These are phyloP conservation scores for Spea multiplicata DNA, from an alignment of 2,113 vertebrate species.

Conservation along the genomic window DNA sequence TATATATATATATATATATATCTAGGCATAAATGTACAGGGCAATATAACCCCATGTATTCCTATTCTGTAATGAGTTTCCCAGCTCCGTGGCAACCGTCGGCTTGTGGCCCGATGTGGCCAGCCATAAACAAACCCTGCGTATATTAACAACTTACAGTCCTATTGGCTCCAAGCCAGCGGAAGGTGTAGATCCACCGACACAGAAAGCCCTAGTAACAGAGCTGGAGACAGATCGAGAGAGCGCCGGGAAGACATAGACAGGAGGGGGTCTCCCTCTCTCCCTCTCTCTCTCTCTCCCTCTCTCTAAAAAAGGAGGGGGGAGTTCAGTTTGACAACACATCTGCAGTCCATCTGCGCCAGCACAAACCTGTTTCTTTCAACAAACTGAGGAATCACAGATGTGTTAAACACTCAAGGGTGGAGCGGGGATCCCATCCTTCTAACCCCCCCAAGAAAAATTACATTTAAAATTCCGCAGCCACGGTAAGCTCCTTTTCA, in stretches of 20 bases:
- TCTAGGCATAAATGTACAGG: too few relatives aligned
- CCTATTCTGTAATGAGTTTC: background rate
- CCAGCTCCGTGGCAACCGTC: background rate
- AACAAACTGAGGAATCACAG: conserved; percentile 38
- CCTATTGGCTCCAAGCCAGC: conserved; percentile 36
- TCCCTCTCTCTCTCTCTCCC: conserved; percentile 13
- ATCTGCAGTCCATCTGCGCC: conserved; percentile 45
- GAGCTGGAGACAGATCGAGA: conserved; percentile 5
- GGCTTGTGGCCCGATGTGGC: conserved; percentile 4
- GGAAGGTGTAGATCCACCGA: conserved; percentile 43
- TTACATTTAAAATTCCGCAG: conserved; percentile 29
- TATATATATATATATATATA: too few relatives aligned
- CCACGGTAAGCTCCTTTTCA: conserved; percentile 20
- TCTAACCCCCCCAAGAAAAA: conserved; percentile 18
- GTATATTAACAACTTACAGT: conserved; percentile 20
- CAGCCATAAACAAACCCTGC: conserved; percentile 26
- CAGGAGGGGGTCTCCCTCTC: conserved; percentile 21
- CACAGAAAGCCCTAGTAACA: conserved; percentile 37
- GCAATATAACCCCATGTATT: too few relatives aligned
- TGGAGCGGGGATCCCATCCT: conserved; percentile 24
- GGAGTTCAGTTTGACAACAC: conserved; percentile 45
- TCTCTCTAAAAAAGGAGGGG: conserved; percentile 16
- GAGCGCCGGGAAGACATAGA: conserved; percentile 23
- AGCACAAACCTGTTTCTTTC: conserved; percentile 27
- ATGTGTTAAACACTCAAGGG: conserved; percentile 37